Conservation (phyloP, 2,888 invertebrate genomes). For the Meiosimyza decipiens region DNA sequence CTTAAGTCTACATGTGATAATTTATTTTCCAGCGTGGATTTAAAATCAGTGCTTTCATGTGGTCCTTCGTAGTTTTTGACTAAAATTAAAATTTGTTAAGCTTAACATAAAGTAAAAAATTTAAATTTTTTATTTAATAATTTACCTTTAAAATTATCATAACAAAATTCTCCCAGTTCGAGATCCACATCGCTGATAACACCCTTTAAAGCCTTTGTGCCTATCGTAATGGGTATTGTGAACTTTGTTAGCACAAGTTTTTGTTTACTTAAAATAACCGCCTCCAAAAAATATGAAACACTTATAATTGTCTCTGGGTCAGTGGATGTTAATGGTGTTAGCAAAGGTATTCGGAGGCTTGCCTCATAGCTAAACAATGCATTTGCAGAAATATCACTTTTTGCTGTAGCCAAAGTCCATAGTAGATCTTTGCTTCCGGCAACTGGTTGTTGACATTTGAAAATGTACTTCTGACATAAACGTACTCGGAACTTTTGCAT, state of each 20-base stretch:
- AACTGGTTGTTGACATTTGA: constrained; percentile 43
- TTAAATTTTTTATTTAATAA: too few species aligned
- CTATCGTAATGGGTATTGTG: constrained; percentile 53
- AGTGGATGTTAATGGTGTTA: constrained; percentile 41
- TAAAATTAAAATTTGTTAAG: too few species aligned
- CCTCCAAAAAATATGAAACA: constrained; percentile 35
- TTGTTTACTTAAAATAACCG: constrained; percentile 8
- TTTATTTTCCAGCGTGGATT: too few species aligned
- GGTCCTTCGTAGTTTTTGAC: too few species aligned
- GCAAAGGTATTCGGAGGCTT: constrained; percentile 48
- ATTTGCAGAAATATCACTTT: background rate
- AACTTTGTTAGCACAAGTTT: constrained; percentile 13
- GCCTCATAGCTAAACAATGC: constrained; percentile 12
- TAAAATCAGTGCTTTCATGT: too few species aligned
- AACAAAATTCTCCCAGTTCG: constrained; percentile 13
- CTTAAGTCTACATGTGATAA: too few species aligned
- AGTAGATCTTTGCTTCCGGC: constrained; percentile 41
- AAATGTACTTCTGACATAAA: constrained; percentile 47
- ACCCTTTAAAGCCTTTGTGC: constrained; percentile 42
- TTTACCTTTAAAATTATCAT: constrained; percentile 21
- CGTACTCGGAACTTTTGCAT: background rate
- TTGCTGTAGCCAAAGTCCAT: constrained; percentile 37
- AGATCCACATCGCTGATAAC: constrained; percentile 14
- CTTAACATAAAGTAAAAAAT: too few species aligned
- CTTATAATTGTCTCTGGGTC: constrained; percentile 22